Evolutionary conservation across 2,797 vertebrate genomes (phyloP).

Genomic region (Trachurus trachurus): DNA sequence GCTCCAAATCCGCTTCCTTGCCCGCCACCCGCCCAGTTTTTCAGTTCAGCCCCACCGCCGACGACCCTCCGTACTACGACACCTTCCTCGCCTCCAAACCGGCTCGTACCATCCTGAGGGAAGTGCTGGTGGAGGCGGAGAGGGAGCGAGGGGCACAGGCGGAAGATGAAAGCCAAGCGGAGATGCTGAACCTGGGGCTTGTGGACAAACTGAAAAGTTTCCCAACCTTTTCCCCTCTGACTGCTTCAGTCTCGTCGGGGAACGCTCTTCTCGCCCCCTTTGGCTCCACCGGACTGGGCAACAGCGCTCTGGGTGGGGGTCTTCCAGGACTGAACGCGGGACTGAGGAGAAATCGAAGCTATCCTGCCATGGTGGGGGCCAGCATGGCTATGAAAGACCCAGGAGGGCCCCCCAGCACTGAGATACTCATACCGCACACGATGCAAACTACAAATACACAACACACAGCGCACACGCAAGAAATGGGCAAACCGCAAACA

Average conservation of each 20-base stretch:
- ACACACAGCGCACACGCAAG: slow-evolving; percentile 18
- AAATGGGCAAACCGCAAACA: slow-evolving; percentile 45
- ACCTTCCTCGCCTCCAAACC: slow-evolving; percentile 97
- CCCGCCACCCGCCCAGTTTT: slow-evolving; percentile 79
- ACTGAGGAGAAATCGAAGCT: slow-evolving; percentile 95
- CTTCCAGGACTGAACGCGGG: slow-evolving; percentile 89
- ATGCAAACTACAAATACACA: slow-evolving; percentile 52
- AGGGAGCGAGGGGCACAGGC: slow-evolving; percentile 79
- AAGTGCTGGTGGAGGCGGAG: slow-evolving; percentile 88
- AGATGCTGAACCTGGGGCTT: slow-evolving; percentile 92
- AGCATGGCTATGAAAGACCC: slow-evolving; percentile 98
- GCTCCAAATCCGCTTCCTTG: slow-evolving; percentile 83
- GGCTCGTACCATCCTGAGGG: slow-evolving; percentile 95
- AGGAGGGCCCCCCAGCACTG: slow-evolving; percentile 85
- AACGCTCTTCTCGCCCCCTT: slow-evolving; percentile 83
- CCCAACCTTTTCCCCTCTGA: slow-evolving; percentile 86
- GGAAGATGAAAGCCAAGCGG: slow-evolving; percentile 90
- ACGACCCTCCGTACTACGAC: slow-evolving; percentile 87
- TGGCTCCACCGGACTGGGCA: slow-evolving; percentile 79
- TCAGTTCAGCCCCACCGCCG: slow-evolving; percentile 91
- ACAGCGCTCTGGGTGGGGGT: slow-evolving; percentile 84
- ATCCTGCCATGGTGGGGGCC: slow-evolving; percentile 96
- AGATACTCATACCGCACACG: slow-evolving; percentile 86
- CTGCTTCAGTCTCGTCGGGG: slow-evolving; percentile 70
- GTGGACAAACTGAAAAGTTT: slow-evolving; percentile 97